phyloP scores from a whole-genome alignment of 2,888 invertebrate species.

The Pheosia tremula region DNA sequence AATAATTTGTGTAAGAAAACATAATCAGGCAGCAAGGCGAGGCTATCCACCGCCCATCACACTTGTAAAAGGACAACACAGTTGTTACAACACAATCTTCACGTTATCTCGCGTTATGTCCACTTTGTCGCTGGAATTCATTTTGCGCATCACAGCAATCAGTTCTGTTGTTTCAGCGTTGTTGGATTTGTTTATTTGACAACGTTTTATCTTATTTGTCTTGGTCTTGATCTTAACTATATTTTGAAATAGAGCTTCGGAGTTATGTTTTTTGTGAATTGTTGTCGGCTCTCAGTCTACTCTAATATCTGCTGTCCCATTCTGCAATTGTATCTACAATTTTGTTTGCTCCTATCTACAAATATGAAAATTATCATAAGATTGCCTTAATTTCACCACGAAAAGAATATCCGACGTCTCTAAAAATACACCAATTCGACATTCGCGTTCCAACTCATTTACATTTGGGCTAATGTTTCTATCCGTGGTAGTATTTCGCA shows the following conservation, averaged over 20 bases:
- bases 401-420: background rate
- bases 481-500: conserved; percentile 1
- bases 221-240: background rate
- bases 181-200: background rate
- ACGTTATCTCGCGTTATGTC: background rate
- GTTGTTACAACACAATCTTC: background rate
- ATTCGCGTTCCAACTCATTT: conserved; percentile 3
- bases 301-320: background rate
- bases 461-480: background rate
- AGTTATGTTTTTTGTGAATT: too few species aligned
- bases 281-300: too few species aligned
- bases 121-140: background rate
- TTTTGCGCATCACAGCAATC: background rate
- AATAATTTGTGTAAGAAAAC: too few species aligned
- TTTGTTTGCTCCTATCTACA: background rate
- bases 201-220: background rate
- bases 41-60: too few species aligned
- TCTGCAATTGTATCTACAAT: too few species aligned
- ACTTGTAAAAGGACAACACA: too few species aligned
- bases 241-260: too few species aligned
- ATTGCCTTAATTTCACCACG: background rate
- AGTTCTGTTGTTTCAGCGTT: background rate
- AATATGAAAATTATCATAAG: background rate
- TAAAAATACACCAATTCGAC: background rate
- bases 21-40: too few species aligned